Evolutionary conservation across 2,888 invertebrate species (phyloP), one percentile per base, ranked within the genome.

Genomic region (Heliconius erato): DNA sequence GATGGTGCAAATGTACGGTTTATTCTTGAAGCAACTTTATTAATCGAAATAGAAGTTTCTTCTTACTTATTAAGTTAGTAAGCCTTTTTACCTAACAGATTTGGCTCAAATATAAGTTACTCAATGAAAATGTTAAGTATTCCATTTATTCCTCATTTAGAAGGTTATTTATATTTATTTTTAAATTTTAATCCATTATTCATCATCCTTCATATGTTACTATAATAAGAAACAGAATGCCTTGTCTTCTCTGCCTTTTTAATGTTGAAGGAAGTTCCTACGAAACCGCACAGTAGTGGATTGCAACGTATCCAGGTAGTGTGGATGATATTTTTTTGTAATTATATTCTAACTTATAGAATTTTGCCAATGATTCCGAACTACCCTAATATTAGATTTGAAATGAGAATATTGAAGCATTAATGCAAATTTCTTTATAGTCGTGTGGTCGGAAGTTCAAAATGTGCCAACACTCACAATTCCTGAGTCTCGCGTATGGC

Each of bases 401-500:
- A 63, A 63, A 12, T n/a, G n/a, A 3, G 11, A n/a, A 63, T 63
- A n/a, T 63, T n/a, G n/a, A 63, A 9, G 11, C 2, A 32, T 26
- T 26, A 23, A 32, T 49, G 32, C 26, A 12, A 32, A 11, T 26
- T 74, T 40, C 26, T 26, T 23, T 65, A 54, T 7, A 80, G 9
- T 49, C 67, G 35, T n/a, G 49, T 49, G 28, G 44, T 67, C 40
- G 5, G 65, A 19, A 77, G 65, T 44, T 77, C 44, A 23, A 76
- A 63, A 40, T 26, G 26, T 54, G 35, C 14, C 7, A 54, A 28
- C 54, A 16, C 28, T 81, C 32, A 83, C 63, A 85, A 40, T 0
- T 91, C 89, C 3, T 88, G 88, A 3, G 89, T 89, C 63, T 91
- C 92, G 0, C 88, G 87, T 0, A 85, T 81, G 0, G 88, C 79